A percentile compares a stretch with the other conserved stretches of the same genome.
Conservation (phyloP, 1,140 invertebrate species). For the Achroia grisella region DNA sequence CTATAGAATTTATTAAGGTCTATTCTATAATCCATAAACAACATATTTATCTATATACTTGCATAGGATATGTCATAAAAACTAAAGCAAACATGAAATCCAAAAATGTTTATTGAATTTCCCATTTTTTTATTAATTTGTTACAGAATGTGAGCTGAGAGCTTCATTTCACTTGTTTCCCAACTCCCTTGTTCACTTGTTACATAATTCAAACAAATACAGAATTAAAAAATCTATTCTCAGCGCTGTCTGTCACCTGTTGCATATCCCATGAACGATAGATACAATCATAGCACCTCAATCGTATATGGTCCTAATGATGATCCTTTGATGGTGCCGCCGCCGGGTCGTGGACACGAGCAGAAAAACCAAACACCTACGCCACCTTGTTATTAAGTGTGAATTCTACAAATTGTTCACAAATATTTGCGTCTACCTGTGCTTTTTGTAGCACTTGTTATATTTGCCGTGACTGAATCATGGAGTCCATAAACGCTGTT, state of each 20-base stretch:
- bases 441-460: conserved; percentile 55
- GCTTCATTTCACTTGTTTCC: too few species aligned
- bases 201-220: too few species aligned
- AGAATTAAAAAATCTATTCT: conserved; percentile 2
- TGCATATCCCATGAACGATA: conserved; percentile 27
- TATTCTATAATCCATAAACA: too few species aligned
- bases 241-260: conserved; percentile 22
- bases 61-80: too few species aligned
- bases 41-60: too few species aligned
- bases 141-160: too few species aligned
- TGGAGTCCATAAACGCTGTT: conserved; percentile 44
- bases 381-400: conserved; percentile 66
- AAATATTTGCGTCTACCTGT: conserved; percentile 73
- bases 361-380: conserved; percentile 22
- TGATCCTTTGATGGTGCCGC: conserved; percentile 55
- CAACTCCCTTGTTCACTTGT: too few species aligned
- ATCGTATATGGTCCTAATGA: conserved; percentile 37
- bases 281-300: conserved; percentile 52
- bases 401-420: conserved; percentile 71
- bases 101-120: too few species aligned
- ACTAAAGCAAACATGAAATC: too few species aligned
- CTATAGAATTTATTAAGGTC: too few species aligned
- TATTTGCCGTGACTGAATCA: conserved; percentile 58
- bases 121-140: too few species aligned
- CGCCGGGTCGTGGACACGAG: conserved; percentile 16